Base-by-base conservation (phyloP, 2,797 vertebrate species). In the Spheniscus humboldti region DNA sequence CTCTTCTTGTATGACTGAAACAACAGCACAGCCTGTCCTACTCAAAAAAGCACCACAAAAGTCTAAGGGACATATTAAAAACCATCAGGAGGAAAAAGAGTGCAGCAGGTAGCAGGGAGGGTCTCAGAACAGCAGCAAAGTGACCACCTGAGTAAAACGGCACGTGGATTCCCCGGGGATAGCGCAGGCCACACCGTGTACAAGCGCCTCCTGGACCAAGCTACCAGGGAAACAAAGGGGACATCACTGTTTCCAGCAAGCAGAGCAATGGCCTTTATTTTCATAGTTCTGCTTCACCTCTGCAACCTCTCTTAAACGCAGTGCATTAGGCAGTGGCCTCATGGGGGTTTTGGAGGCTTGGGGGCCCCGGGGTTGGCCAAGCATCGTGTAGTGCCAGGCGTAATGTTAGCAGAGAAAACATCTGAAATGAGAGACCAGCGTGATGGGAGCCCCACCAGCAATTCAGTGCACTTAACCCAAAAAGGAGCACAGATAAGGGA, bases 171-270 rank as follows among this genome's bases (percentile, higher is more conserved):
- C 17, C 48, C 25, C 3, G 4, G 28, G 28, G 55, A 77, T 9
- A 66, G 31, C 6, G 3, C 0, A 0, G 81, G 7, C 12, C 33
- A 19, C 2, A 4, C 18, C 6, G 2, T 0, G 0, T 30, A 7
- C 31, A 45, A 64, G 13, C 7, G 2, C 13, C 15, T 56, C 13
- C 39, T 11, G 53, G 24, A 64, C 10, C 6, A 64, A 86, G 14
- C 22, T 67, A 14, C 24, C 6, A 9, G 41, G 79, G 59, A 18
- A 88, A 39, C 15, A 41, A 52, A 64, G 35, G 69, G 17, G 13
- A 52, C 30, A 41, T 23, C 14, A 8, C 37, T 7, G 4, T 76
- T 88, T 47, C 17, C 66, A 82, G 69, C 68, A 68, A 75, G 69
- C 35, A 88, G 48, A 64, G 27, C 7, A 23, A 5, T 5, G 16